phyloP scores from a whole-genome alignment of 2,888 invertebrate species.

The Ormyrus nitidulus region DNA sequence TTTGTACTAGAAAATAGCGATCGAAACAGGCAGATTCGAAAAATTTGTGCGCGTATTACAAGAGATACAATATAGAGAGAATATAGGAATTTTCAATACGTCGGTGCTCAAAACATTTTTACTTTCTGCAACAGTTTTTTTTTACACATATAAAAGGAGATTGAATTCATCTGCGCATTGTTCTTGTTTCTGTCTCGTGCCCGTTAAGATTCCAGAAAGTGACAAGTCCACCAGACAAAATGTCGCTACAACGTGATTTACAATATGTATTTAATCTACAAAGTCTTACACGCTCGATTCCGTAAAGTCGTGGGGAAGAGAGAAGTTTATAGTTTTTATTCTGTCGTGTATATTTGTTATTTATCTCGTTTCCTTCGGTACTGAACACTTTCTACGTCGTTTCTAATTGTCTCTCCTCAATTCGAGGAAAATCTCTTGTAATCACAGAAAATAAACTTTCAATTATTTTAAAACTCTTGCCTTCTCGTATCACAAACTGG shows the following conservation, averaged over 20 bases:
- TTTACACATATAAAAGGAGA: conserved; percentile 30
- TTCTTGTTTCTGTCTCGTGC: neutral
- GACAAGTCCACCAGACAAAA: conserved; percentile 24
- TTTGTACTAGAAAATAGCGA: conserved; percentile 49
- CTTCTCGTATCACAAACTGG: conserved; percentile 45
- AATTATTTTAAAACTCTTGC: conserved; percentile 49
- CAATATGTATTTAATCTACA: conserved; percentile 41
- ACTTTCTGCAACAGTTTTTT: conserved; percentile 30
- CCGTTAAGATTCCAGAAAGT: conserved; percentile 13
- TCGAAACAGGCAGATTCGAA: conserved; percentile 28
- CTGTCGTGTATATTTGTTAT: conserved; percentile 19
- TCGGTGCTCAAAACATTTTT: conserved; percentile 23
- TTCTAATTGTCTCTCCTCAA: neutral
- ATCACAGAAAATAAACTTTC: conserved; percentile 52
- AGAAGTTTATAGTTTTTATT: neutral
- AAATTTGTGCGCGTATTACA: conserved; percentile 45
- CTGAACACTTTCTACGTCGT: conserved; percentile 34
- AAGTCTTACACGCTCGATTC: conserved; percentile 38
- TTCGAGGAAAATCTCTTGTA: conserved; percentile 20
- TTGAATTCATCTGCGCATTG: neutral
- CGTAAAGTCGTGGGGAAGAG: conserved; percentile 19
- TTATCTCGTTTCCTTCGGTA: conserved; percentile 14
- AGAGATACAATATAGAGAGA: conserved; percentile 14
- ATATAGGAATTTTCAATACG: conserved; percentile 27
- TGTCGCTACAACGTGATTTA: conserved; percentile 45